Evolutionary conservation across 2,797 vertebrate species (phyloP), one percentile per base, ranked within the genome.

Genomic region (Trematomus bernacchii): DNA sequence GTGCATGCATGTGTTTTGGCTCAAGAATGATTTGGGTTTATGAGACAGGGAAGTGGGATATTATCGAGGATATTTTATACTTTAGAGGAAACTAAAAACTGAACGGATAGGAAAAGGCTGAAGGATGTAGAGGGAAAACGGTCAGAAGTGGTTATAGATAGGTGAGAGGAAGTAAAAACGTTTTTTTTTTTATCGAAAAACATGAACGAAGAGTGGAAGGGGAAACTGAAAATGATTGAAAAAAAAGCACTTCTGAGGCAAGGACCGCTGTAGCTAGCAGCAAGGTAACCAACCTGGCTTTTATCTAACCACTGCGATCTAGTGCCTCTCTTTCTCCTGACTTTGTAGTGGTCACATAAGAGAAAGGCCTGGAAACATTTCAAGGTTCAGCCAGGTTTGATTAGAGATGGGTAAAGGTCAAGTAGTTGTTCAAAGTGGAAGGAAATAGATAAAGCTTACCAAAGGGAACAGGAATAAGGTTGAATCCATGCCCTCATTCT

Each of bases 21-120:
- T 82, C n/a, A 15, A 71, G 80, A 72, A 67, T 67, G 80, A 70
- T 70, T 13, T 72, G 55, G 55, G 79, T 82, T 85, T 75, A 79
- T 69, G n/a, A 73, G 64, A 71, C 69, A 65, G 63, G 55, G 42
- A 65, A 84, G 44, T 46, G 72, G 50, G 81, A 73, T 85, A 76
- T 58, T 76, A 70, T 46, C 66, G 4, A 47, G 58, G 79, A 77
- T 71, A 55, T 80, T 79, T 91, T 95, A 91, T 47, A 95, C 91
- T 67, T 67, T 87, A 93, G 92, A 93, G 87, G 27, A 27, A 27
- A 27, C 27, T 27, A 27, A 84, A 87, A 14, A 59, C 12, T 30
- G 47, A 91, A 86, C 81, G 83, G 90, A 87, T 91, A 93, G 91
- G 93, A 94, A 92, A 89, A 92, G 85, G 37, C 3, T 46, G 50